A percentile compares a stretch with the other conserved stretches of the same genome.
phyloP scores from a whole-genome alignment of 1,140 invertebrate species.

The Drosophila nebulosa region DNA sequence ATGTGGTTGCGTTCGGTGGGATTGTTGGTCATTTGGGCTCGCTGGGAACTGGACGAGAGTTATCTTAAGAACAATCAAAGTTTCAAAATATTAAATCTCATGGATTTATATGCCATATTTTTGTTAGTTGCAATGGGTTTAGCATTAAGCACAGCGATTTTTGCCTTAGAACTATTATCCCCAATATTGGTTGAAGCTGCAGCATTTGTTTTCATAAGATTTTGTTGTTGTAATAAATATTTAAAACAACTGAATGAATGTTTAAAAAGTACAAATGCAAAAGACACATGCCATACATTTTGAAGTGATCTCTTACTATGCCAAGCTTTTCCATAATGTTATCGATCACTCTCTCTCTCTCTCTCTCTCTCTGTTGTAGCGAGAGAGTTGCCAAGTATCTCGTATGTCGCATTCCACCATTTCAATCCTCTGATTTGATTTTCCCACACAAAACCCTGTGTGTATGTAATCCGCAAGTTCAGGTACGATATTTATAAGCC shows the following conservation, averaged over 20 bases:
- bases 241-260: not conserved
- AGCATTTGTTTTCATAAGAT: constrained; percentile 1
- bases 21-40: constrained; percentile 42
- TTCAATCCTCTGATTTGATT: too few relatives aligned
- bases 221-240: not conserved
- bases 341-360: too few relatives aligned
- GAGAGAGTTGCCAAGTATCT: too few relatives aligned
- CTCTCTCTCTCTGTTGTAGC: too few relatives aligned
- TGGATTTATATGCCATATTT: constrained; percentile 46
- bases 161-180: constrained; percentile 42
- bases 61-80: not conserved
- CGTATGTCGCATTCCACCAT: too few relatives aligned
- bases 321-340: not conserved
- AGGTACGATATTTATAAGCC: constrained; percentile 3
- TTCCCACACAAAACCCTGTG: not conserved
- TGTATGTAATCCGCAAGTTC: not conserved
- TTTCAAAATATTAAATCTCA: constrained; percentile 33
- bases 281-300: too few relatives aligned
- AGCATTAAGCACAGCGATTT: constrained; percentile 26
- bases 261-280: too few relatives aligned
- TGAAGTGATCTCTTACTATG: too few relatives aligned
- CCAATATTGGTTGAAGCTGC: not conserved
- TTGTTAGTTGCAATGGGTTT: constrained; percentile 28
- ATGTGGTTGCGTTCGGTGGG: constrained; percentile 61
- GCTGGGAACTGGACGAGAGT: constrained; percentile 44